These are phyloP conservation scores for Laodelphax striatellus DNA, from an alignment of 1,140 invertebrate genomes.

Conservation along the genomic window DNA sequence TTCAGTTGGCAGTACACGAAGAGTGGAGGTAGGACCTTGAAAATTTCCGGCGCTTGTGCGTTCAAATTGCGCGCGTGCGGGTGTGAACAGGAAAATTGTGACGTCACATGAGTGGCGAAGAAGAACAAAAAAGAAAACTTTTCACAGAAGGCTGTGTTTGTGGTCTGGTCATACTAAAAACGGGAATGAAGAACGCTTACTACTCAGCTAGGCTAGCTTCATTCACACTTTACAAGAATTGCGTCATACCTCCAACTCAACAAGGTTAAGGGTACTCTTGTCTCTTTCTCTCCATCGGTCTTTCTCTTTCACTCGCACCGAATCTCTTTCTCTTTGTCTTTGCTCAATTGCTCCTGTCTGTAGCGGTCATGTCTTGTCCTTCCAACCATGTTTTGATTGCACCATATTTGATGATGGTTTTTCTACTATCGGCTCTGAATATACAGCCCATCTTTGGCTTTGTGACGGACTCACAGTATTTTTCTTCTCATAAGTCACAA, in stretches of 20 bases:
- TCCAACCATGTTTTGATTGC: background rate
- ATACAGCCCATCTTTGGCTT: too few species aligned
- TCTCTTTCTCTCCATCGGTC: conserved; percentile 14
- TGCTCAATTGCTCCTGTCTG: conserved; percentile 7
- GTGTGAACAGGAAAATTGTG: background rate
- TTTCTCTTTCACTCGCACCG: conserved; percentile 17
- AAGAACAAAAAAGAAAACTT: conserved; percentile 1
- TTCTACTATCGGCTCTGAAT: too few species aligned
- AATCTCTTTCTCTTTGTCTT: conserved; percentile 10
- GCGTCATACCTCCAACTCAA: conserved; percentile 22
- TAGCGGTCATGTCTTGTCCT: conserved; percentile 3
- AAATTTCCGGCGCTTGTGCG: too few species aligned
- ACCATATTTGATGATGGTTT: too few species aligned
- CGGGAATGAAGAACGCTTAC: too few species aligned
- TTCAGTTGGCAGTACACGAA: too few species aligned
- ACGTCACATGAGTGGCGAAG: background rate
- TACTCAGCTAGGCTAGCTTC: conserved; percentile 2
- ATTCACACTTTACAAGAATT: conserved; percentile 6
- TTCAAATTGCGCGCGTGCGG: too few species aligned
- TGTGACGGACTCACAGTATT: too few species aligned
- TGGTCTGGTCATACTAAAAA: too few species aligned
- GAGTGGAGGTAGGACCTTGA: too few species aligned
- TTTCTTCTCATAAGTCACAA: too few species aligned
- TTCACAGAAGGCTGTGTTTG: too few species aligned
- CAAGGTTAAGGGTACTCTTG: conserved; percentile 22